These are phyloP conservation scores for Ichneumoninae sp. DNA, from an alignment of 2,888 invertebrate species.

Conservation along the genomic window DNA sequence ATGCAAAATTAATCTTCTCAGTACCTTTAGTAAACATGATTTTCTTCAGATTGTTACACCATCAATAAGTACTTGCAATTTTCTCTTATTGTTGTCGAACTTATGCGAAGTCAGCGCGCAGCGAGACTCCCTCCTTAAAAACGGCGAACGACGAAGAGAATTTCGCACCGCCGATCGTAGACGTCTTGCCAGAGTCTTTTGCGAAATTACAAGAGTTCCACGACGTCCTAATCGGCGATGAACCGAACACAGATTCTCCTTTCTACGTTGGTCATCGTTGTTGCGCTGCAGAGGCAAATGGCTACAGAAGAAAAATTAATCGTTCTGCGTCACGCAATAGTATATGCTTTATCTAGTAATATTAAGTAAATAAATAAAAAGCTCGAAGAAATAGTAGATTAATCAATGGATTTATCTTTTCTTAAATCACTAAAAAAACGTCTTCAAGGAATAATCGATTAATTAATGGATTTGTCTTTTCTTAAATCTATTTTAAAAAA, in stretches of 20 bases:
- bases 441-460: background rate
- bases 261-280: constrained; percentile 32
- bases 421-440: background rate
- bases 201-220: constrained; percentile 20
- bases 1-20: no score
- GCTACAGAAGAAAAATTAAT: background rate
- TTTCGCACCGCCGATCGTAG: background rate
- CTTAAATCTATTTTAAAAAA: constrained; percentile 75
- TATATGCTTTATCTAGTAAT: background rate
- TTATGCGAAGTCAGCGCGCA: no score
- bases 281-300: background rate
- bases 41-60: no score
- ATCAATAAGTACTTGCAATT: no score
- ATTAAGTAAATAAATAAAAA: background rate
- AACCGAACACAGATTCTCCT: constrained; percentile 48
- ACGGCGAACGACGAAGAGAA: background rate
- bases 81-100: no score
- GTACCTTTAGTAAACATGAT: no score
- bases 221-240: constrained; percentile 44
- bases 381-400: background rate
- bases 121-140: background rate
- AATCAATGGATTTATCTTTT: constrained; percentile 80
- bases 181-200: constrained; percentile 31
- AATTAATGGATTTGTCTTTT: constrained; percentile 79
- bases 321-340: background rate